Base-by-base conservation (phyloP, 1,140 invertebrate genomes). In the Asbolus verrucosus region DNA sequence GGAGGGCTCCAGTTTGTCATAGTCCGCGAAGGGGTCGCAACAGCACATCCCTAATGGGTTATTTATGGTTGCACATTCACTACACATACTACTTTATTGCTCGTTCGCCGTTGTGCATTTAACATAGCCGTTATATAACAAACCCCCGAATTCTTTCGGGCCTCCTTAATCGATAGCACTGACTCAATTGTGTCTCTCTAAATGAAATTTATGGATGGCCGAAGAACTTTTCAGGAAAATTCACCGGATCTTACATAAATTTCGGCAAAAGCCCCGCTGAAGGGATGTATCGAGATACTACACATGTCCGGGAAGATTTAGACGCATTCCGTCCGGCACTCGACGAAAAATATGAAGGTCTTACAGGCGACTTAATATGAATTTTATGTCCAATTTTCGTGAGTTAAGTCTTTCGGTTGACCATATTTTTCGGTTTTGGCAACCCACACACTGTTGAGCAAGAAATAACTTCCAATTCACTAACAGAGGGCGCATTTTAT, bases 1-100 rank as follows among this genome's bases (percentile, higher is more conserved):
- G 60, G 65, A 67, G 73, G 73, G 71, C 71, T 61, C 63, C 61
- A 70, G 60, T 74, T 74, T 74, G 73, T 74, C 73, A 74, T 69
- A 61, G 65, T 39, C 50, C 62, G 65, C 43, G 65, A 65, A 67
- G 66, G n/a, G 63, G 65, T 59, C 67, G 60, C 38, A 62, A 62
- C 70, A 66, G 61, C 73, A 60, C 33, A 16, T 68, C 69, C 70
- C 71, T 74, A 74, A 74, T 74, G 73, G 73, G 73, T 74, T 74
- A 74, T 74, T 74, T 74, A 74, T 74, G 69, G 70, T 71, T 65
- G 66, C 46, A 27, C 46, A 54, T 54, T 54, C 46, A 54, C 46
- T 54, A 67, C 39, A 60, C 54, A 63, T 63, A 41, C 61, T 27
- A 63, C 13, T 63, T 63, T 63, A 63, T 63, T 63, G 61, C 61